These are phyloP conservation scores for Pelodytes ibericus DNA, from an alignment of 2,797 vertebrate species.

Conservation along the genomic window DNA sequence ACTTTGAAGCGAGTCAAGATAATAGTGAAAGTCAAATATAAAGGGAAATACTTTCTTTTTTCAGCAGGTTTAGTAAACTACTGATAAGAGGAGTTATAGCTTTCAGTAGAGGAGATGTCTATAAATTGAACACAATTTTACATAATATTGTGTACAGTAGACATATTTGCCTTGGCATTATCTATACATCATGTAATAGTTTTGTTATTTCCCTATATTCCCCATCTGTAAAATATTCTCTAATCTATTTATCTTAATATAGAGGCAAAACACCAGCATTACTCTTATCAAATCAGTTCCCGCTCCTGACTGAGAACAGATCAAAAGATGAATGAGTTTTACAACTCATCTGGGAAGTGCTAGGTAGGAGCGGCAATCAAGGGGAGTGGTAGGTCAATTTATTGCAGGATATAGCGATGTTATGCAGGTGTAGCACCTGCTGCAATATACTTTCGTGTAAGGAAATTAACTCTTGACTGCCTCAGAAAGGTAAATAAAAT, in stretches of 20 bases:
- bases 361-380: slow-evolving; percentile 19
- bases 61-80: no score
- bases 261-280: slow-evolving; percentile 11
- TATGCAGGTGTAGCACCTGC: slow-evolving; percentile 46
- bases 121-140: neutral
- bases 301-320: neutral
- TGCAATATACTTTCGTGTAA: no score
- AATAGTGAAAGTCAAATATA: neutral
- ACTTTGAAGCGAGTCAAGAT: no score
- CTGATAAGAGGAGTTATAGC: neutral
- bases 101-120: neutral
- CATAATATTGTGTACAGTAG: neutral
- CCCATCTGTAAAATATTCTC: slow-evolving; percentile 5
- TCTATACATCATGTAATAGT: slow-evolving; percentile 2
- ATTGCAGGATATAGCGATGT: slow-evolving; percentile 44
- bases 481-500: no score
- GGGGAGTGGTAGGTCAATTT: slow-evolving; percentile 25
- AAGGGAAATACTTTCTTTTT: slow-evolving; percentile 24
- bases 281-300: slow-evolving; percentile 37
- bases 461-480: no score
- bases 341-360: slow-evolving; percentile 24
- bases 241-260: slow-evolving; percentile 5
- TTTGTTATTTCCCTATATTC: slow-evolving; percentile 23
- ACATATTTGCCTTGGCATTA: slow-evolving; percentile 2
- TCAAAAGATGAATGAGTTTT: slow-evolving; percentile 43